Evolutionary conservation across 1,140 invertebrate species (phyloP).

Genomic region (Apis mellifera): DNA sequence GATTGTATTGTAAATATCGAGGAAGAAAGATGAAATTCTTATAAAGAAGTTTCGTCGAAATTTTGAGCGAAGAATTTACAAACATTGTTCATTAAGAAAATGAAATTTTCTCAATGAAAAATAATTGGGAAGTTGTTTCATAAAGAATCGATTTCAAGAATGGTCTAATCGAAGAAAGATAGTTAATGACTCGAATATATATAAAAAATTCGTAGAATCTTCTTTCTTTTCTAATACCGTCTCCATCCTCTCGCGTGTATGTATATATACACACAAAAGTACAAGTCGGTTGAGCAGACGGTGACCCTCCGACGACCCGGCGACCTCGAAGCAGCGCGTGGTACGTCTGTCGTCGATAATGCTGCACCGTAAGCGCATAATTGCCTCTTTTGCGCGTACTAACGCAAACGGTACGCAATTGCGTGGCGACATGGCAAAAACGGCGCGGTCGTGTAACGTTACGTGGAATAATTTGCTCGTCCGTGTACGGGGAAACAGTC

Average conservation of each 20-base stretch:
- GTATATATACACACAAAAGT: background rate
- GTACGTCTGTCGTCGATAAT: conserved; percentile 58
- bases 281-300: conserved; percentile 24
- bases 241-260: too few species aligned
- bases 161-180: background rate
- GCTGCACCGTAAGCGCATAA: conserved; percentile 62
- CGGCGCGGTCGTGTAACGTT: conserved; percentile 47
- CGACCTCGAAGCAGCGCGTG: conserved; percentile 50
- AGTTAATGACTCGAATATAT: too few species aligned
- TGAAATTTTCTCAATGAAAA: too few species aligned
- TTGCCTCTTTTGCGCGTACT: conserved; percentile 55
- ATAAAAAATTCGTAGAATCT: too few species aligned
- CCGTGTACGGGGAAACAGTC: conserved; percentile 25
- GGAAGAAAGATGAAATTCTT: too few species aligned
- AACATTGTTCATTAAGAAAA: too few species aligned
- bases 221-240: too few species aligned
- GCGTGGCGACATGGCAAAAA: conserved; percentile 40
- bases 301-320: conserved; percentile 57
- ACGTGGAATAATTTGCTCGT: conserved; percentile 61
- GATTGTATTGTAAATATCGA: too few species aligned
- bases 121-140: background rate
- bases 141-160: background rate
- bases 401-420: conserved; percentile 27
- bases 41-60: too few species aligned
- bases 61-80: too few species aligned